Evolutionary conservation across 2,113 vertebrate genomes (phyloP), one percentile per base, ranked within the genome.

Genomic region (Phasianus colchicus): DNA sequence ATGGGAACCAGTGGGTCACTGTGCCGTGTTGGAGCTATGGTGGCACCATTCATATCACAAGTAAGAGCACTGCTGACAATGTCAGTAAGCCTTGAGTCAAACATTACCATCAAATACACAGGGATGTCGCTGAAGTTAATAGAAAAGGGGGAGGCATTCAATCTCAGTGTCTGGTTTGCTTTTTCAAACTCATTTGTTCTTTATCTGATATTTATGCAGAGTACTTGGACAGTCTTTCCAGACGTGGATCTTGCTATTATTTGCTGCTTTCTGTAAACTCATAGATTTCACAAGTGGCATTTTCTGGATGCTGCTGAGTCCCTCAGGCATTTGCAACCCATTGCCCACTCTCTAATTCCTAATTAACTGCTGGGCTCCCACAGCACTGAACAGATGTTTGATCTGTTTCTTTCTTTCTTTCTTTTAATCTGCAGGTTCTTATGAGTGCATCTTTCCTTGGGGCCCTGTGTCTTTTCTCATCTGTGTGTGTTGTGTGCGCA

Each of bases 21-120:
- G 92, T 99, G 99, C 87, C 98, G 99, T 11, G 98, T 99, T 10
- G 99, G 99, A 38, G 99, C 99, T 2, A 99, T 99, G 99, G 98
- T 99, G 8, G 99, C 99, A 1, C 99, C 99, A 0, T 99, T 99
- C 89, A 99, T 99, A 88, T 95, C 98, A 29, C 98, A 98, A 88
- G 98, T 98, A 97, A 86, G 82, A 38, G 22, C 19, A 9, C 1
- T 3, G 10, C 21, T 54, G 57, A 30, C 50, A 30, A 13, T 5
- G 4, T 36, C 57, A 13, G 30, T 19, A 78, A 73, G 75, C 7
- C 15, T 10, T 72, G 17, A 61, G 40, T 71, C 52, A 14, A 48
- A 6, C 5, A 2, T 2, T 52, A 43, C 66, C 38, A 30, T 65
- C 30, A 65, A 47, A 84, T 20, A 71, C 3, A 57, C 3, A 42